Evolutionary conservation across 92 coral and sea anemone genomes (phyloP).

Genomic region (Parazoanthus darwini): DNA sequence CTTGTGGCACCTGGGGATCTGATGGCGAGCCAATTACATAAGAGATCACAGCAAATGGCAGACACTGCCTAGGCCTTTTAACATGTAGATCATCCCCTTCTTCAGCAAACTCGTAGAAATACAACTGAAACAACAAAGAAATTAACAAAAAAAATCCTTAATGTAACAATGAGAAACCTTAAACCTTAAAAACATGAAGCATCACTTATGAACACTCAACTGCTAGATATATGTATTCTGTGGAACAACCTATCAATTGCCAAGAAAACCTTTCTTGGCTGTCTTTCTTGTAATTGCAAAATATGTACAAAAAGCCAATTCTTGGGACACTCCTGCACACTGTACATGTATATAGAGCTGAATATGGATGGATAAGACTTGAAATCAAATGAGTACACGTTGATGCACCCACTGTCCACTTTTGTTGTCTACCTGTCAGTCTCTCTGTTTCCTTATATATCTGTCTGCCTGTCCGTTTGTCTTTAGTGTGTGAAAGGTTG

Average conservation of each 20-base stretch:
- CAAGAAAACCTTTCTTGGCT: no score
- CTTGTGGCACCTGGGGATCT: constrained; percentile 30
- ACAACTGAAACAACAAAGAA: constrained; percentile 63
- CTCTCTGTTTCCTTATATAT: background rate
- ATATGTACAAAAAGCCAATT: no score
- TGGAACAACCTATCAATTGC: no score
- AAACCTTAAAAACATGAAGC: background rate
- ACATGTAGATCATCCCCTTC: constrained; percentile 91
- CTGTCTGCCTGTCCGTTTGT: background rate
- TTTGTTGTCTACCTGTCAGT: background rate
- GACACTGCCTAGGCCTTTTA: constrained; percentile 89
- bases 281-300: no score
- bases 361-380: background rate
- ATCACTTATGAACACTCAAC: no score
- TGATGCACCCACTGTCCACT: no score
- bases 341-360: background rate
- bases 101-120: constrained; percentile 94
- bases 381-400: no score
- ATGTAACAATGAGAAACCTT: background rate
- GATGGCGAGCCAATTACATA: constrained; percentile 46
- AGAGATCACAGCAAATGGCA: constrained; percentile 83
- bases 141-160: background rate
- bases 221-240: no score
- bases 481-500: background rate
- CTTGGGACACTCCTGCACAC: background rate